Conservation (phyloP, 2,113 vertebrate genomes). For the Octodon degus region DNA sequence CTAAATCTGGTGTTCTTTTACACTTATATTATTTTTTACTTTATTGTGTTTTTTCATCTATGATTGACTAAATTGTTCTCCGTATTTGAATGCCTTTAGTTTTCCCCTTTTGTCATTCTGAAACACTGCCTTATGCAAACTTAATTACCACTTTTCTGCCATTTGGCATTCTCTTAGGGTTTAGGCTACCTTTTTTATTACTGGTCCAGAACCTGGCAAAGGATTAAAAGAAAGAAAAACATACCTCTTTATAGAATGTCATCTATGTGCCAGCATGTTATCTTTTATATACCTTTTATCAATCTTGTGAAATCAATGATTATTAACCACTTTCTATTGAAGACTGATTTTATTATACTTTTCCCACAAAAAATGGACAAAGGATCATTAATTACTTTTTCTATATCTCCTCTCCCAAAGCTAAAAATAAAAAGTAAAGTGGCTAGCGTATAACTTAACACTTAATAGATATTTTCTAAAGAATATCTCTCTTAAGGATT, state of each 20-base stretch:
- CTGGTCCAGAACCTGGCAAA: conserved; percentile 28
- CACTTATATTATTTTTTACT: conserved; percentile 21
- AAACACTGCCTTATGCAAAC: conserved; percentile 38
- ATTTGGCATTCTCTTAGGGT: neutral
- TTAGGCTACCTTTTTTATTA: neutral
- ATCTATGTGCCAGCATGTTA: conserved; percentile 22
- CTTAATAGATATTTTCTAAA: neutral
- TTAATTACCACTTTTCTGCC: conserved; percentile 28
- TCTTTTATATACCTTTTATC: conserved; percentile 35
- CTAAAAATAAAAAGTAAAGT: conserved; percentile 29
- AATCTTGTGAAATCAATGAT: conserved; percentile 8
- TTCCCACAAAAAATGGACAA: neutral
- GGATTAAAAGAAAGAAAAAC: conserved; percentile 30
- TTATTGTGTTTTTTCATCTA: neutral
- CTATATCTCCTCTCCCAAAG: neutral
- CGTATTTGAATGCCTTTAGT: conserved; percentile 16
- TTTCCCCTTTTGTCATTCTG: neutral
- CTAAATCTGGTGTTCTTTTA: conserved; percentile 29
- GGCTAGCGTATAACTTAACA: neutral
- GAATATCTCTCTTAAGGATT: neutral
- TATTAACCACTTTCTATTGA: neutral
- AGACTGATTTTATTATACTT: conserved; percentile 12
- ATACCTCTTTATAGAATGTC: neutral
- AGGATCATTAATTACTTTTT: conserved; percentile 2
- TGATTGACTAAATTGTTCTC: conserved; percentile 47